Conservation (phyloP, 2,888 invertebrate genomes). For the Portevinia maculata region DNA sequence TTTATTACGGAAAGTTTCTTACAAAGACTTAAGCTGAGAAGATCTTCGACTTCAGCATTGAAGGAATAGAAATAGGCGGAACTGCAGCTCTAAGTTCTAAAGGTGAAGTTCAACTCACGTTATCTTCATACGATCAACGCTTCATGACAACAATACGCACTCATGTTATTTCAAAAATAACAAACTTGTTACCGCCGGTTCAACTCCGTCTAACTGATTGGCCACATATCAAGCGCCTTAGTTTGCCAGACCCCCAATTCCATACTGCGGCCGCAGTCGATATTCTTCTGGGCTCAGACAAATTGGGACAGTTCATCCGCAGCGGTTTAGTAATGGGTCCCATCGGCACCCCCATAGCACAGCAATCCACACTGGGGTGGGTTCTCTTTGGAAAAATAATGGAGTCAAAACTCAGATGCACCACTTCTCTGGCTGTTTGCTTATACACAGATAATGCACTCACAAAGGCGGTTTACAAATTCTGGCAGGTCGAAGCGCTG, state of each 20-base stretch:
- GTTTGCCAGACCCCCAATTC: conserved; percentile 57
- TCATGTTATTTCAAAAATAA: conserved; percentile 49
- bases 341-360: conserved; percentile 40
- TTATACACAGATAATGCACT: conserved; percentile 9
- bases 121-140: too few relatives aligned
- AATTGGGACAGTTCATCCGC: conserved; percentile 42
- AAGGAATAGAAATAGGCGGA: conserved; percentile 51
- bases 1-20: conserved; percentile 47
- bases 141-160: conserved; percentile 36
- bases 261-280: conserved; percentile 33
- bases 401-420: neutral
- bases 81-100: conserved; percentile 21
- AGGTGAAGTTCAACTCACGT: conserved; percentile 20
- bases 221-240: conserved; percentile 41
- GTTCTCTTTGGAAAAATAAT: conserved; percentile 28
- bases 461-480: conserved; percentile 28
- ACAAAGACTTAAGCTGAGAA: conserved; percentile 38
- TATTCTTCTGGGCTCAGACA: conserved; percentile 59
- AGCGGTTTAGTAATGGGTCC: conserved; percentile 46
- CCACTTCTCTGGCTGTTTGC: conserved; percentile 1
- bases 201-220: conserved; percentile 21
- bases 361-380: conserved; percentile 53
- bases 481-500: conserved; percentile 39
- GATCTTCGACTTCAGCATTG: conserved; percentile 31
- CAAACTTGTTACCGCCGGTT: too few relatives aligned